Conservation (phyloP, 1,140 invertebrate species). For the Platyscapa corneri region DNA sequence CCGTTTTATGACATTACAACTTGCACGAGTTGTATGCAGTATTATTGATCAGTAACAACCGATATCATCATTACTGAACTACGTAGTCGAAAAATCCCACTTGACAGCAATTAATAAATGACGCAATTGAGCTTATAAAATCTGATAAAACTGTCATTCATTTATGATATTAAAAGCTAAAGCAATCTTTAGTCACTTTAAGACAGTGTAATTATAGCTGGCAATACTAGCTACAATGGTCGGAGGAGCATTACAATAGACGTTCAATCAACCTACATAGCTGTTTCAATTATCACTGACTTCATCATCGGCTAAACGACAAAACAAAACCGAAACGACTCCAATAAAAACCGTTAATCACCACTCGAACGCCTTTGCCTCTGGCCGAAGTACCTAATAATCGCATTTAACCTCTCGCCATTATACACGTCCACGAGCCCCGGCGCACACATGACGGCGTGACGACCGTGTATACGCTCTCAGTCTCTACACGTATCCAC, state of each 20-base stretch:
- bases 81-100: background rate
- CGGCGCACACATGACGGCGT: background rate
- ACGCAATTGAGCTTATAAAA: background rate
- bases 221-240: background rate
- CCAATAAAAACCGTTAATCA: conserved; percentile 39
- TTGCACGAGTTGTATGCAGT: background rate
- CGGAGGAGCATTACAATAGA: background rate
- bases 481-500: conserved; percentile 60
- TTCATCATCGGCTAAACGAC: background rate
- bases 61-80: background rate
- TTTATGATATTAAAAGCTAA: background rate
- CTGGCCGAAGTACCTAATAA: conserved; percentile 14
- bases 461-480: too few relatives aligned
- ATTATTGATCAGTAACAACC: conserved; percentile 4
- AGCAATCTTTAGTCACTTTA: background rate
- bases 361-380: conserved; percentile 10
- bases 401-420: conserved; percentile 23
- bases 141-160: background rate
- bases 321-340: background rate
- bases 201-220: background rate
- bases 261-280: background rate
- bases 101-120: background rate
- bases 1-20: background rate
- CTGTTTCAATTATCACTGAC: conserved; percentile 5
- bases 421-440: background rate